Evolutionary conservation across 1,140 invertebrate species (phyloP).

Genomic region (Drosophila pallidifrons): DNA sequence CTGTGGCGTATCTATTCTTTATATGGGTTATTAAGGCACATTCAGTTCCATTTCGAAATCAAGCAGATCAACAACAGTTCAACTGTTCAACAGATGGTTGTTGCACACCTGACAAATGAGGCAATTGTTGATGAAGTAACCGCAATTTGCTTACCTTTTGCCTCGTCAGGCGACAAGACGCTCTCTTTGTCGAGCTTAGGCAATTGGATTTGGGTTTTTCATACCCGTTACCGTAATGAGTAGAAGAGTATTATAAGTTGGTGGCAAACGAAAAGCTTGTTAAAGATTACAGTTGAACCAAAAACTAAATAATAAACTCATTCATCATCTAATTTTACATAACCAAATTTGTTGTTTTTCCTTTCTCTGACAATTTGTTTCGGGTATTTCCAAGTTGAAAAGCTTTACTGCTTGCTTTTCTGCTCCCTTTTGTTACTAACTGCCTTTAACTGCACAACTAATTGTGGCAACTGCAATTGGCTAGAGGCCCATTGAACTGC

Average conservation of each 20-base stretch:
- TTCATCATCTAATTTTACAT: too few species aligned
- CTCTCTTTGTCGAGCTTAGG: constrained; percentile 40
- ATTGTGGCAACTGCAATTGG: constrained; percentile 41
- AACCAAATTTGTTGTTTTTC: background rate
- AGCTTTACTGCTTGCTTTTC: too few species aligned
- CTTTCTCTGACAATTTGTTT: background rate
- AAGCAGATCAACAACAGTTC: constrained; percentile 7
- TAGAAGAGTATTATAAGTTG: too few species aligned
- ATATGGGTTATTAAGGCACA: constrained; percentile 13
- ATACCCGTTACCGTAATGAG: too few species aligned
- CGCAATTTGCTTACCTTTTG: constrained; percentile 45
- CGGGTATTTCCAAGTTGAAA: too few species aligned
- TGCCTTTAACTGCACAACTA: constrained; percentile 12
- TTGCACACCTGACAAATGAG: constrained; percentile 78
- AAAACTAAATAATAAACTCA: too few species aligned
- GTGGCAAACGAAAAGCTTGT: too few species aligned
- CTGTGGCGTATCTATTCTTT: constrained; percentile 25
- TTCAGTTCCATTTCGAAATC: constrained; percentile 19
- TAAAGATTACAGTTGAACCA: too few species aligned
- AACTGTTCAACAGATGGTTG: constrained; percentile 45
- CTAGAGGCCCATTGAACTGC: background rate
- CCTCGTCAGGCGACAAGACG: constrained; percentile 15
- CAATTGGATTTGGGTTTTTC: constrained; percentile 28
- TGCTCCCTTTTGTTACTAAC: constrained; percentile 1
- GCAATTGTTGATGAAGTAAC: constrained; percentile 78